Conservation (phyloP, 1,140 invertebrate species). For the Vanessa tameamea region DNA sequence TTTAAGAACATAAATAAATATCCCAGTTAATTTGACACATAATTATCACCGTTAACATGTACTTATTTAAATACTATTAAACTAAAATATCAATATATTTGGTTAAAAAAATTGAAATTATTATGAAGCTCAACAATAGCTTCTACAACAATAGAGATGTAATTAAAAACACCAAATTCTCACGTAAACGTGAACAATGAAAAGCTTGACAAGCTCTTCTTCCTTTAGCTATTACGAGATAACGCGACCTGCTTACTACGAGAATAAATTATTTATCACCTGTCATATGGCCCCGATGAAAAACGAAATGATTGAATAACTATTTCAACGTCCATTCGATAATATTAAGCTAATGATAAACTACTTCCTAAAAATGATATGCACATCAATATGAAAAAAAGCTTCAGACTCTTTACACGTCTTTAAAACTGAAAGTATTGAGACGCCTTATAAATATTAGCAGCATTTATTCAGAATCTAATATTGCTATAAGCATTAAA, state of each 20-base stretch:
- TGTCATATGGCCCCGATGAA: conserved; percentile 53
- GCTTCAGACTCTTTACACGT: background rate
- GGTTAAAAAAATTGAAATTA: conserved; percentile 23
- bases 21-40: conserved; percentile 32
- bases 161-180: conserved; percentile 3
- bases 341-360: conserved; percentile 35
- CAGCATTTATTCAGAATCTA: conserved; percentile 10
- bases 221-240: background rate
- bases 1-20: conserved; percentile 21
- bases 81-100: conserved; percentile 28
- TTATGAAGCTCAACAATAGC: background rate
- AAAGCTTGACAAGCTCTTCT: background rate
- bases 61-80: conserved; percentile 9
- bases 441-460: conserved; percentile 23
- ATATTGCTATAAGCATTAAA: conserved; percentile 6
- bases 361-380: conserved; percentile 50
- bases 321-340: conserved; percentile 16
- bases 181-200: conserved; percentile 7
- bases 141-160: conserved; percentile 3
- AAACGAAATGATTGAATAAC: conserved; percentile 43
- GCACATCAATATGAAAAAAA: conserved; percentile 37
- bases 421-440: conserved; percentile 3
- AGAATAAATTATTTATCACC: conserved; percentile 42
- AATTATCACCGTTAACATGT: conserved; percentile 30
- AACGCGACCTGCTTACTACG: conserved; percentile 1